Evolutionary conservation across 2,888 invertebrate species (phyloP).

Genomic region (Aplocera efformata): DNA sequence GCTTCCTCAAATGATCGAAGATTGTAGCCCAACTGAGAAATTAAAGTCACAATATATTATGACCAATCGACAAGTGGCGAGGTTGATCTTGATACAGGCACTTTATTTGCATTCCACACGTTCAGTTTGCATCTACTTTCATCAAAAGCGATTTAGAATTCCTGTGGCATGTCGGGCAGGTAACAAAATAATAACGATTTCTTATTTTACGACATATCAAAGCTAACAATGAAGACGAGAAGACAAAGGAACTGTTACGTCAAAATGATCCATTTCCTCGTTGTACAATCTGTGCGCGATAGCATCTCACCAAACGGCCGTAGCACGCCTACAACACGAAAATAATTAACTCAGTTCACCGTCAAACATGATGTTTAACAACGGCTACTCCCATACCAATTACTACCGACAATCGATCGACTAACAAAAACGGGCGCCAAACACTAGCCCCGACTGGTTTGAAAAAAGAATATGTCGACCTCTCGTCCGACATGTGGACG

Average conservation of each 20-base stretch:
- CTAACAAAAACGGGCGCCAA: conserved; percentile 63
- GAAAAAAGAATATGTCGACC: conserved; percentile 42
- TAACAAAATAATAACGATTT: conserved; percentile 24
- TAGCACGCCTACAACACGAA: conserved; percentile 73
- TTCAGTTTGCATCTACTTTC: conserved; percentile 22
- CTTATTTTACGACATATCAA: conserved; percentile 17
- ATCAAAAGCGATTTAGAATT: conserved; percentile 22
- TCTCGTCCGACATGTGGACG: conserved; percentile 46
- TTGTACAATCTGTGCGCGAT: conserved; percentile 61
- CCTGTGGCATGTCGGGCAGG: conserved; percentile 7
- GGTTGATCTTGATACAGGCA: conserved; percentile 46
- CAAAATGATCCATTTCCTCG: conserved; percentile 63
- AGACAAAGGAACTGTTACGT: conserved; percentile 53
- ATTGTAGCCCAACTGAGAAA: conserved; percentile 40
- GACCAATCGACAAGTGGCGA: conserved; percentile 35
- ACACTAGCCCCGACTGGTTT: conserved; percentile 59
- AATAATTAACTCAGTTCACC: conserved; percentile 75
- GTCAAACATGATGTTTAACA: conserved; percentile 75
- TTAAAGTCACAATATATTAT: conserved; percentile 45
- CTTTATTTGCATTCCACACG: conserved; percentile 43
- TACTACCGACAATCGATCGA: conserved; percentile 72
- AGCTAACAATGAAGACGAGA: conserved; percentile 31
- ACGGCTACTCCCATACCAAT: conserved; percentile 76
- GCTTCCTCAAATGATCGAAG: conserved; percentile 54
- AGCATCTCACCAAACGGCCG: conserved; percentile 50